Percentiles rank a stretch among this genome's conserved stretches.
phyloP scores from a whole-genome alignment of 2,113 vertebrate species.

The Marcusenius ussheri region DNA sequence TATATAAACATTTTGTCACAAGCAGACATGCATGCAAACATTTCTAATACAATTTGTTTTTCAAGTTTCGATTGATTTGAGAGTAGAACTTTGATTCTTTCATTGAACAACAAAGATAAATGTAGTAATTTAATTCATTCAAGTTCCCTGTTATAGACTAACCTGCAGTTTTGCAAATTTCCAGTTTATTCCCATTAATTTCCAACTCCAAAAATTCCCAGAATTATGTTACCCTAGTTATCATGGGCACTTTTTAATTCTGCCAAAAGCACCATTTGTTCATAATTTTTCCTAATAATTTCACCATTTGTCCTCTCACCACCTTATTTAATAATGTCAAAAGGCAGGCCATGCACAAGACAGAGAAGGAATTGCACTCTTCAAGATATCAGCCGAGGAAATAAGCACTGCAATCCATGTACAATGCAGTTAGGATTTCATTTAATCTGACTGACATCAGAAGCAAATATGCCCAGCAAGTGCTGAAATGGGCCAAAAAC shows the following conservation, averaged over 20 bases:
- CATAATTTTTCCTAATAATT: neutral
- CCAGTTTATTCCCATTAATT: too few relatives aligned
- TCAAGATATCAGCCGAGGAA: neutral
- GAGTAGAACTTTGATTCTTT: too few relatives aligned
- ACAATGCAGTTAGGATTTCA: neutral
- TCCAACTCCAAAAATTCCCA: neutral
- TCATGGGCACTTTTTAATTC: neutral
- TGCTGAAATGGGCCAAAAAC: slow-evolving; percentile 3
- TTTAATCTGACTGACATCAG: neutral
- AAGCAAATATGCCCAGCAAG: neutral
- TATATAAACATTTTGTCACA: neutral
- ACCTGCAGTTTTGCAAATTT: too few relatives aligned
- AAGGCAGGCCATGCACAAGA: neutral
- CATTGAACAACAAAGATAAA: neutral
- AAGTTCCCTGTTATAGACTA: neutral
- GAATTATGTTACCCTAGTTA: too few relatives aligned
- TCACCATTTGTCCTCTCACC: neutral
- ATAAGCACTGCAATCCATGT: neutral
- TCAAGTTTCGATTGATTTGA: too few relatives aligned
- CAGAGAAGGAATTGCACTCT: neutral
- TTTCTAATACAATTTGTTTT: too few relatives aligned
- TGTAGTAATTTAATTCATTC: neutral
- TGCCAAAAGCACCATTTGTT: neutral
- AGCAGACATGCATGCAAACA: neutral
- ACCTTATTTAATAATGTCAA: neutral